Evolutionary conservation across 2,797 vertebrate genomes (phyloP), one percentile per base, ranked within the genome.

Genomic region (Taeniopygia guttata): DNA sequence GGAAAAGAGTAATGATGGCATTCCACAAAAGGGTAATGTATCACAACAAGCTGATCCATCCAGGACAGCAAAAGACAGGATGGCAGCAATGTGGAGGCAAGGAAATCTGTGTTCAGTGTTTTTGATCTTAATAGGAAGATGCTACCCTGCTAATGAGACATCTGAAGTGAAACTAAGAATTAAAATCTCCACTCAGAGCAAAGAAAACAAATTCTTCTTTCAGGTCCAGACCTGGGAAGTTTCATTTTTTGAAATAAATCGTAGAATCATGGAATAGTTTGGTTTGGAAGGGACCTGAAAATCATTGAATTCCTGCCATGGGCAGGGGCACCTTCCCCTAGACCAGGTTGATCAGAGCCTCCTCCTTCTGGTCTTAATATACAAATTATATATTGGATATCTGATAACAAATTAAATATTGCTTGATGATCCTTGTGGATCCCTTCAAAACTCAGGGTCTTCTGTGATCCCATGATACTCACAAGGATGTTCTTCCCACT

Each of bases 81-180:
- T 51, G 69, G 60, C 88, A 94, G 78, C 52, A 55, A 43, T 0
- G 18, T 63, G 74, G 68, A 72, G 76, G 64, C 68, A 81, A 87
- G 74, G 52, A 83, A 95, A 90, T n/a, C 25, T n/a, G 52, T 85
- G 82, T 15, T 46, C 73, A 60, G 73, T 55, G 59, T 84, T 87
- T 63, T 49, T 79, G 20, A 16, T 91, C 46, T 0, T 77, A 74
- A 84, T 9, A 68, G 56, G 83, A 76, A 88, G 63, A 86, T 60
- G 48, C 90, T 93, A 80, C 32, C n/a, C 43, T 38, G 32, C 29
- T 93, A 95, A 95, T 87, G 92, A 93, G 88, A 86, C 75, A 81
- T 48, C 46, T 60, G 4, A 74, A 78, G n/a, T 27, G 90, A 73
- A 95, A 93, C 29, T 51, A 63, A 76, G 30, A 92, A 90, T 90